A percentile compares a stretch with the other conserved stretches of the same genome.
Conservation (phyloP, 1,140 invertebrate species). For the Thaumetopoea pityocampa region DNA sequence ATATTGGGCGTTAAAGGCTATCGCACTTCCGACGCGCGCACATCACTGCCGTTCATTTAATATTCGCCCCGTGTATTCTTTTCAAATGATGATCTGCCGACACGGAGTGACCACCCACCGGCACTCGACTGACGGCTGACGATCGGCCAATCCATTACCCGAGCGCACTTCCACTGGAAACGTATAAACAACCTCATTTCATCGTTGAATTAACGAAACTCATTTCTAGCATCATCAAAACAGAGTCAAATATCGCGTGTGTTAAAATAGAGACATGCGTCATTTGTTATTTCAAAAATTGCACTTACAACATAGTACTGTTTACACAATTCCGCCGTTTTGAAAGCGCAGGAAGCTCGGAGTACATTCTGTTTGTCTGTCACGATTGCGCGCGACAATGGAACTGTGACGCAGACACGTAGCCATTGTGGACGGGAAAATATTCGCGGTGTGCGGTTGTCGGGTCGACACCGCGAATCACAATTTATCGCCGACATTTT, state of each 20-base stretch:
- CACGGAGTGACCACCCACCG: slow-evolving; percentile 48
- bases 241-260: slow-evolving; percentile 1
- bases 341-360: slow-evolving; percentile 49
- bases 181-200: slow-evolving; percentile 16
- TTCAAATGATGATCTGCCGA: slow-evolving; percentile 38
- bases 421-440: slow-evolving; percentile 8
- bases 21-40: slow-evolving; percentile 5
- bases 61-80: slow-evolving; percentile 34
- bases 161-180: slow-evolving; percentile 23
- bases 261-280: neutral
- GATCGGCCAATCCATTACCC: slow-evolving; percentile 61
- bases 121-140: slow-evolving; percentile 34
- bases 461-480: slow-evolving; percentile 12
- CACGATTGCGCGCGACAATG: slow-evolving; percentile 32
- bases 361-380: slow-evolving; percentile 40
- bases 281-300: slow-evolving; percentile 3
- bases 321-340: slow-evolving; percentile 46
- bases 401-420: slow-evolving; percentile 17
- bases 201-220: too few species aligned
- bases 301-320: slow-evolving; percentile 29
- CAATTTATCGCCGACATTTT: neutral
- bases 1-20: too few species aligned
- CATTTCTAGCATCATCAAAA: neutral
- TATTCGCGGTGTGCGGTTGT: slow-evolving; percentile 12
- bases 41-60: slow-evolving; percentile 19